Evolutionary conservation across 2,888 invertebrate genomes (phyloP).

Genomic region (Onchidella celtica): DNA sequence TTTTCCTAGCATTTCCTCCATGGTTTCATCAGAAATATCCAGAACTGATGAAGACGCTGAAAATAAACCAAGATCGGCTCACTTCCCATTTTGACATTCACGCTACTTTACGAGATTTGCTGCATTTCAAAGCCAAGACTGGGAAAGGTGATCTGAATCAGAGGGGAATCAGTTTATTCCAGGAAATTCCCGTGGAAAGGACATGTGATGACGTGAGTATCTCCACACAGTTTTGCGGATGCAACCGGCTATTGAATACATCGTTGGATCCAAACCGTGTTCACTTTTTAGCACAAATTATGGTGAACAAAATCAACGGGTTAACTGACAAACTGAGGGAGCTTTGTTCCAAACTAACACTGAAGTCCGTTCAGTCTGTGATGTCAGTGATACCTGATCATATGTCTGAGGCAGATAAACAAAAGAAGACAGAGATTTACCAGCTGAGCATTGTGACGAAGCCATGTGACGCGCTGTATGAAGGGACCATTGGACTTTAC

Average conservation of each 20-base stretch:
- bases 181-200: conserved; percentile 84
- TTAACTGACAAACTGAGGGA: background rate
- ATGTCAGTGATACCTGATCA: background rate
- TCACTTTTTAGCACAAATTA: background rate
- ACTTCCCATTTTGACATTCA: conserved; percentile 95
- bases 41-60: conserved; percentile 83
- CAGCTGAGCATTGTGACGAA: background rate
- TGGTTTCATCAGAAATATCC: conserved; percentile 85
- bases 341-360: background rate
- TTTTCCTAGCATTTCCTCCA: conserved; percentile 88
- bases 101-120: conserved; percentile 87
- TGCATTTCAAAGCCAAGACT: conserved; percentile 81
- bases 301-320: background rate
- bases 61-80: conserved; percentile 86
- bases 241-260: conserved; percentile 76
- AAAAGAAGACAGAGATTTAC: conserved; percentile 29
- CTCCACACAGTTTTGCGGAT: conserved; percentile 97
- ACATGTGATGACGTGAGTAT: conserved; percentile 93
- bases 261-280: background rate
- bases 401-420: conserved; percentile 76
- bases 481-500: background rate
- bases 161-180: conserved; percentile 75
- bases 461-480: background rate
- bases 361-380: background rate
- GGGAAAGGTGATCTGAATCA: conserved; percentile 14